Evolutionary conservation across 2,797 vertebrate genomes (phyloP).

Genomic region (Amphiprion clarkii): DNA sequence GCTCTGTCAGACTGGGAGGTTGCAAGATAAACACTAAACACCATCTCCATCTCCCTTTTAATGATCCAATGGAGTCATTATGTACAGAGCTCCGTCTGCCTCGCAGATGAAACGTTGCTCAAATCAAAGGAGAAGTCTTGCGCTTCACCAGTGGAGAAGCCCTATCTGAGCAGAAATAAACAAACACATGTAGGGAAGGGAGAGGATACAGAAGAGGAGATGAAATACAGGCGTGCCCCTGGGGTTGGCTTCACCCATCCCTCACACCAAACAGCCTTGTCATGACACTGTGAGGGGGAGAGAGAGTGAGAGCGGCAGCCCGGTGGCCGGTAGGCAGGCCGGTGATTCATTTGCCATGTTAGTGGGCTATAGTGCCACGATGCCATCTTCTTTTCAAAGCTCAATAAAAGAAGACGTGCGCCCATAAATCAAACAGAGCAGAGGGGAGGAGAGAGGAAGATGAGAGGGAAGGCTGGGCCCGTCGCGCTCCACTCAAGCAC

Average conservation of each 20-base stretch:
- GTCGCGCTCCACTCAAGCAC: slow-evolving; percentile 66
- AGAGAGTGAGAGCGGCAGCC: not conserved
- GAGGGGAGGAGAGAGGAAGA: slow-evolving; percentile 62
- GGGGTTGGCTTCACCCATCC: slow-evolving; percentile 62
- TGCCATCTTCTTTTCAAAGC: slow-evolving; percentile 82
- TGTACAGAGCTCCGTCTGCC: slow-evolving; percentile 52
- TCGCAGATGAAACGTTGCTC: slow-evolving; percentile 68
- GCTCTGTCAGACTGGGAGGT: slow-evolving; percentile 40
- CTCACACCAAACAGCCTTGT: slow-evolving; percentile 74
- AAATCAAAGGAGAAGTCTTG: slow-evolving; percentile 70
- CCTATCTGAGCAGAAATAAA: slow-evolving; percentile 59
- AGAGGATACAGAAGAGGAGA: slow-evolving; percentile 41
- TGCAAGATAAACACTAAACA: slow-evolving; percentile 55
- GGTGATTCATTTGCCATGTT: slow-evolving; percentile 83
- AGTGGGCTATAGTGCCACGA: slow-evolving; percentile 72
- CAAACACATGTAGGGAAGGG: slow-evolving; percentile 45
- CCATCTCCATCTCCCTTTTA: slow-evolving; percentile 55
- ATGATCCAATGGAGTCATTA: slow-evolving; percentile 62
- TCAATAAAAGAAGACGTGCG: slow-evolving; percentile 77
- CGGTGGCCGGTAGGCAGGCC: slow-evolving; percentile 24
- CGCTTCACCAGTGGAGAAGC: slow-evolving; percentile 33
- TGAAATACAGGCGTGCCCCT: slow-evolving; percentile 67
- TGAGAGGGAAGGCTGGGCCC: slow-evolving; percentile 58
- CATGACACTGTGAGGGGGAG: slow-evolving; percentile 44
- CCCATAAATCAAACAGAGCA: slow-evolving; percentile 77